These are phyloP conservation scores for Lasiurus cinereus DNA, from an alignment of 2,113 vertebrate species.

Conservation along the genomic window DNA sequence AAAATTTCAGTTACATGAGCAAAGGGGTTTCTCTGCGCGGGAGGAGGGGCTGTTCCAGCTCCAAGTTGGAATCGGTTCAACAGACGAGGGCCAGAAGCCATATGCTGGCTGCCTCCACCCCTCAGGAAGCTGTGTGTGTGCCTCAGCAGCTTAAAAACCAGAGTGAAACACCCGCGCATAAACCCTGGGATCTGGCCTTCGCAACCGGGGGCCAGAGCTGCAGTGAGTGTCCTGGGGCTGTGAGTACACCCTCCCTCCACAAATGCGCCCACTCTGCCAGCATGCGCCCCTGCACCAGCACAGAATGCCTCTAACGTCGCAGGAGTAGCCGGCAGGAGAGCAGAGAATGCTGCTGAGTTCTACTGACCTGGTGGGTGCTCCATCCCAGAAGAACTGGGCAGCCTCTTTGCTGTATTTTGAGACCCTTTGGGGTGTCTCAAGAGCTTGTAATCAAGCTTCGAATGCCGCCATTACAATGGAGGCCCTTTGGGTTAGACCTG, in stretches of 20 bases:
- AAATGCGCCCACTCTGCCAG: background rate
- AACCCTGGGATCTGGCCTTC: background rate
- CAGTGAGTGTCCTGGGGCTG: background rate
- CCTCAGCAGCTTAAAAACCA: constrained; percentile 5
- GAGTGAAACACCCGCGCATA: background rate
- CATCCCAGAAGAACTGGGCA: background rate
- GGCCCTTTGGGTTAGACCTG: background rate
- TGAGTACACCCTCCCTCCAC: background rate
- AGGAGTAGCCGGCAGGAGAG: no score
- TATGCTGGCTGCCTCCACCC: background rate
- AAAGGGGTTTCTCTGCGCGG: constrained; percentile 30
- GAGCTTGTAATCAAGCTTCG: background rate
- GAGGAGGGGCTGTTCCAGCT: background rate
- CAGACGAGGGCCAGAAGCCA: background rate
- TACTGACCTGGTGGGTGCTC: background rate
- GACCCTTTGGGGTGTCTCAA: background rate
- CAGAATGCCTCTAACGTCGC: rapidly evolving
- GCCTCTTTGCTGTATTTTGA: background rate
- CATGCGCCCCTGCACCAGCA: no score
- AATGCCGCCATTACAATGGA: background rate
- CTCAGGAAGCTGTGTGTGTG: background rate
- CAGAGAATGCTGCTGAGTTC: background rate
- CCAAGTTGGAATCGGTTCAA: background rate
- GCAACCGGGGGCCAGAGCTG: no score
- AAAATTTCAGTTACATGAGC: constrained; percentile 31